A percentile compares a stretch with the other conserved stretches of the same genome.
These are phyloP conservation scores for Luperina nickerlii DNA, from an alignment of 2,888 invertebrate species.

Conservation along the genomic window DNA sequence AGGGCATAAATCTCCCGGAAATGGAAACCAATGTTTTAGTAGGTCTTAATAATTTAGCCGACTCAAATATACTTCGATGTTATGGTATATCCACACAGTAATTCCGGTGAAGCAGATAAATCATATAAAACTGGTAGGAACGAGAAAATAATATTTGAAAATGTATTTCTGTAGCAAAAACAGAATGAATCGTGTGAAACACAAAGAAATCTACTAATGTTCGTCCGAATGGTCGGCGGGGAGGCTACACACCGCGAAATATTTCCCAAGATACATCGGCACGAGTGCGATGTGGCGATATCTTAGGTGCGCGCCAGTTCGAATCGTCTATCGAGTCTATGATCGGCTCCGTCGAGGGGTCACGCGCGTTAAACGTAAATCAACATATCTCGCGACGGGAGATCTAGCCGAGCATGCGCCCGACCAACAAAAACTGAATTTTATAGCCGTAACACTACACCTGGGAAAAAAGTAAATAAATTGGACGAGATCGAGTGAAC, in stretches of 20 bases:
- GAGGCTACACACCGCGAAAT: conserved; percentile 83
- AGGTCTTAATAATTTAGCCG: conserved; percentile 27
- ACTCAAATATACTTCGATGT: conserved; percentile 18
- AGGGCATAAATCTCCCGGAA: conserved; percentile 43
- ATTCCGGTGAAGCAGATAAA: conserved; percentile 46
- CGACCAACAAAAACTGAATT: conserved; percentile 88
- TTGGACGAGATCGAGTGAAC: conserved; percentile 85
- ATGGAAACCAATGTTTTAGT: conserved; percentile 44
- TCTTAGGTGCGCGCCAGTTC: conserved; percentile 85
- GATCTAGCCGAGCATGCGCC: conserved; percentile 87
- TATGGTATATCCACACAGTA: conserved; percentile 32
- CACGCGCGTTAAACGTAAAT: conserved; percentile 90
- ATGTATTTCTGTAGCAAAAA: conserved; percentile 54
- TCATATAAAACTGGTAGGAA: conserved; percentile 47
- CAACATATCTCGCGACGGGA: conserved; percentile 90
- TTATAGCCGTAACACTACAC: conserved; percentile 89
- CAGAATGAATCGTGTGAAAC: conserved; percentile 81
- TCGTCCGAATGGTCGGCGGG: conserved; percentile 77
- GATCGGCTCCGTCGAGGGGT: conserved; percentile 88
- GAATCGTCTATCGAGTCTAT: conserved; percentile 89
- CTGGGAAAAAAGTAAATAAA: conserved; percentile 87
- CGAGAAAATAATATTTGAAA: conserved; percentile 54
- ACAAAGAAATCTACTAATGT: conserved; percentile 87
- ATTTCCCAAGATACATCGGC: conserved; percentile 89
- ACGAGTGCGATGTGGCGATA: conserved; percentile 89